Conservation (phyloP, 1,140 invertebrate genomes). For the Nasonia vitripennis region DNA sequence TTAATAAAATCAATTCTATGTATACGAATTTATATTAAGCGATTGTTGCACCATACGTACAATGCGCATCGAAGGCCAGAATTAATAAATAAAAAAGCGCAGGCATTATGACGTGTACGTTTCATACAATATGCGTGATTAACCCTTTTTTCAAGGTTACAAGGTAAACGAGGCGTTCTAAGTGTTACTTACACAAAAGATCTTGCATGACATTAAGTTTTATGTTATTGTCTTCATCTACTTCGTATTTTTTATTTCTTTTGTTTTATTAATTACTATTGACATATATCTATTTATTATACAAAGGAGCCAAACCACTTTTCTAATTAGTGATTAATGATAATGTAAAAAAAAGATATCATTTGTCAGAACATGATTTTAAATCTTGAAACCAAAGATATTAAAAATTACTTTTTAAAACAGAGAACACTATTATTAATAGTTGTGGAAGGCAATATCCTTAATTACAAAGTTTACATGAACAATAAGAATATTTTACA, state of each 20-base stretch:
- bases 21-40: constrained; percentile 3
- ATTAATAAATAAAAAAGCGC: constrained; percentile 16
- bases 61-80: constrained; percentile 51
- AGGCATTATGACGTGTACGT: neutral
- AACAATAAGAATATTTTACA: constrained; percentile 44
- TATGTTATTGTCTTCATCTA: constrained; percentile 51
- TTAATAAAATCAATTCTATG: constrained; percentile 19
- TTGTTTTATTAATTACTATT: constrained; percentile 44
- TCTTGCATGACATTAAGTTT: constrained; percentile 39
- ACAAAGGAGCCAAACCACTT: constrained; percentile 43
- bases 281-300: constrained; percentile 47
- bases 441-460: constrained; percentile 15
- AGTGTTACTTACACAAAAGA: constrained; percentile 5
- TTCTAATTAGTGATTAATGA: constrained; percentile 32
- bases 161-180: constrained; percentile 12
- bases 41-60: constrained; percentile 11
- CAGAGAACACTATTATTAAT: neutral
- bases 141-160: neutral
- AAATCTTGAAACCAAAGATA: neutral
- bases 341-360: neutral
- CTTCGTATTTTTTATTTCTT: constrained; percentile 12
- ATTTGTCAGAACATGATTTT: no score
- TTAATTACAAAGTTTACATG: constrained; percentile 46
- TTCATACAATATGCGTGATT: neutral
- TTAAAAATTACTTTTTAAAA: neutral